Conservation (phyloP, 30 jellyfish, hydroid and myxozoan species). For the Aurelia aurita region DNA sequence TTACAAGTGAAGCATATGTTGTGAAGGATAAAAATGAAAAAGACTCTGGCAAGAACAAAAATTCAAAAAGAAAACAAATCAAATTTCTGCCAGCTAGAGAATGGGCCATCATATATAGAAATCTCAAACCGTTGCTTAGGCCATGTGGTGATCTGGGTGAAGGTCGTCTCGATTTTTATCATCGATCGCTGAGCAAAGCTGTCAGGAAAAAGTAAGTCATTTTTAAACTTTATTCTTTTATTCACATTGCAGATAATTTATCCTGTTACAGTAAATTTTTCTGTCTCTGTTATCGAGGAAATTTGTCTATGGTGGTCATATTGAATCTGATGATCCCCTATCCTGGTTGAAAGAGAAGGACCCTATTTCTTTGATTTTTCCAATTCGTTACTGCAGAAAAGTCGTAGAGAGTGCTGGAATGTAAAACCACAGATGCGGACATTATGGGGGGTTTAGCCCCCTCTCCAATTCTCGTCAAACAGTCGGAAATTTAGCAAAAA, state of each 20-base stretch:
- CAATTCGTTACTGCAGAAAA: too few relatives aligned
- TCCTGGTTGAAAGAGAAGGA: too few relatives aligned
- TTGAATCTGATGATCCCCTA: too few relatives aligned
- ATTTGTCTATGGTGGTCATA: too few relatives aligned
- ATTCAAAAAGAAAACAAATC: slow-evolving; percentile 78
- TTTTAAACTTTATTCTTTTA: neutral
- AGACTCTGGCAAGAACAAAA: slow-evolving; percentile 46
- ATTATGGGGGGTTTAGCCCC: too few relatives aligned
- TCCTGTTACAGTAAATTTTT: neutral
- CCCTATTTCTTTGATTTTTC: too few relatives aligned
- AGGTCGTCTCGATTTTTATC: slow-evolving; percentile 96
- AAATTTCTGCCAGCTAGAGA: slow-evolving; percentile 90
- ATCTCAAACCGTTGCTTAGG: slow-evolving; percentile 84
- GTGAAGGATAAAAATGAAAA: slow-evolving; percentile 62
- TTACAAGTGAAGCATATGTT: slow-evolving; percentile 87
- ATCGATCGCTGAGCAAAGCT: slow-evolving; percentile 97
- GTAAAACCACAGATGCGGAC: too few relatives aligned
- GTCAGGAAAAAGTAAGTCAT: slow-evolving; percentile 86
- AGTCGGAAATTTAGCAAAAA: too few relatives aligned
- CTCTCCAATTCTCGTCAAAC: too few relatives aligned
- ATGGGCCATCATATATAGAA: slow-evolving; percentile 95
- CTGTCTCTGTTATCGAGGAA: neutral
- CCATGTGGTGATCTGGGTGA: slow-evolving; percentile 99
- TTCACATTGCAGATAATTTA: neutral
- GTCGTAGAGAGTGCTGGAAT: too few relatives aligned